Evolutionary conservation across 2,888 invertebrate species (phyloP), one percentile per base, ranked within the genome.

Genomic region (Lathronympha strigana): DNA sequence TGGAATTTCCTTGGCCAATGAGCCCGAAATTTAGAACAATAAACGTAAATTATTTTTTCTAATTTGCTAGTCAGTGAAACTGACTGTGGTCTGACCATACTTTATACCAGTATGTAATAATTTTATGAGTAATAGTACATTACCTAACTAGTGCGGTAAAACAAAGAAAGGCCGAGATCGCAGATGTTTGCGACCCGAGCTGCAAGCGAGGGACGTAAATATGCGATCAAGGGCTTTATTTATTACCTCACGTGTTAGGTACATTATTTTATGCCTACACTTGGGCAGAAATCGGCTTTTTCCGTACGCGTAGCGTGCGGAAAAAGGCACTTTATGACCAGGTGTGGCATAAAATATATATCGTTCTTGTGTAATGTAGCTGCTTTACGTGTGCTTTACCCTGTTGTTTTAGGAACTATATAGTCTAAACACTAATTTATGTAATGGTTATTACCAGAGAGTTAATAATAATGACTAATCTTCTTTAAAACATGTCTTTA

Each of bases 31-130:
- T 58, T 28, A 38, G 54, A 54, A 66, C 66, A 66, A 61, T 66
- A 66, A 66, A 36, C 19, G 1, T 40, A 43, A 63, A 13, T n/a
- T n/a, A 40, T 21, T 28, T 60, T 60, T 9, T 45, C 28, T 58
- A 2, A 53, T 58, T 64, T 53, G 19, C 58, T 31, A 15, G 54
- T 54, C 66, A 66, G 66, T 66, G 8, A 66, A 40, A 66, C 66
- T 66, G 66, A 40, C 61, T 66, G 51, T 66, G 66, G 61, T 66
- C 8, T 40, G 38, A 66, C 66, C 66, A 61, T 66, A 51, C 47
- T 31, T 38, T 60, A 45, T 53, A 61, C 60, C 53, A 47, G 47
- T 57, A 9, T 45, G 45, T 33, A 11, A 28, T 45, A 38, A 40
- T 38, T 49, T 25, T 15, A 28, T 43, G 28, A 33, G 28, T 15